Conservation (phyloP, 1,140 invertebrate genomes). For the Drosophila sucinea region DNA sequence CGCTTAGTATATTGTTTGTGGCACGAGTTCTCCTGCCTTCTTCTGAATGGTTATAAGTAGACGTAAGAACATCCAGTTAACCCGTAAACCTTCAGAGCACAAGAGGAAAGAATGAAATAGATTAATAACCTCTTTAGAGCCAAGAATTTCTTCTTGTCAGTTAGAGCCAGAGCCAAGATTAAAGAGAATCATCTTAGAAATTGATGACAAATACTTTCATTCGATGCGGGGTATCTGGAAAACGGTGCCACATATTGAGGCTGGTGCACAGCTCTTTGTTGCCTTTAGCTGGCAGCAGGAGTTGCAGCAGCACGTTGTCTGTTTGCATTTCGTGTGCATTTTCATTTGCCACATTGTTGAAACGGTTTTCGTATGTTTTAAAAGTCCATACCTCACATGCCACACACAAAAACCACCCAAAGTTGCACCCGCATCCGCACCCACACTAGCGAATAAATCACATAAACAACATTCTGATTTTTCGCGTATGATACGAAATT, state of each 20-base stretch:
- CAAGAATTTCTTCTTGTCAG: too few relatives aligned
- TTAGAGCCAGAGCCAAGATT: too few relatives aligned
- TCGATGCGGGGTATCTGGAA: neutral
- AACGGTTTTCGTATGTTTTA: slow-evolving; percentile 53
- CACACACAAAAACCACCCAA: neutral
- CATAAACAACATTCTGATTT: slow-evolving; percentile 76
- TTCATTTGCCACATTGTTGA: slow-evolving; percentile 67
- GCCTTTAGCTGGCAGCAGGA: slow-evolving; percentile 2
- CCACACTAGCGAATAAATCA: slow-evolving; percentile 66
- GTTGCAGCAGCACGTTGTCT: slow-evolving; percentile 35
- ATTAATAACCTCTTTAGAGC: too few relatives aligned
- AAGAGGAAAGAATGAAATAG: too few relatives aligned
- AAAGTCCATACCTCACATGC: slow-evolving; percentile 17
- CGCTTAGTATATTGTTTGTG: too few relatives aligned
- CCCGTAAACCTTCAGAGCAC: too few relatives aligned
- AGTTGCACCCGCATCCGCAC: neutral
- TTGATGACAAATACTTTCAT: neutral
- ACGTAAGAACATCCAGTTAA: too few relatives aligned
- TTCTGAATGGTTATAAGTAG: too few relatives aligned
- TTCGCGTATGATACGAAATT: slow-evolving; percentile 69
- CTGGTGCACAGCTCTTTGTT: neutral
- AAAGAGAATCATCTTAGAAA: too few relatives aligned
- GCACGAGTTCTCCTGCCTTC: too few relatives aligned
- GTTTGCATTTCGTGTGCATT: slow-evolving; percentile 68
- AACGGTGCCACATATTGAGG: neutral